These are phyloP conservation scores for Drosophila mulleri DNA, from an alignment of 2,888 invertebrate genomes.

Conservation along the genomic window DNA sequence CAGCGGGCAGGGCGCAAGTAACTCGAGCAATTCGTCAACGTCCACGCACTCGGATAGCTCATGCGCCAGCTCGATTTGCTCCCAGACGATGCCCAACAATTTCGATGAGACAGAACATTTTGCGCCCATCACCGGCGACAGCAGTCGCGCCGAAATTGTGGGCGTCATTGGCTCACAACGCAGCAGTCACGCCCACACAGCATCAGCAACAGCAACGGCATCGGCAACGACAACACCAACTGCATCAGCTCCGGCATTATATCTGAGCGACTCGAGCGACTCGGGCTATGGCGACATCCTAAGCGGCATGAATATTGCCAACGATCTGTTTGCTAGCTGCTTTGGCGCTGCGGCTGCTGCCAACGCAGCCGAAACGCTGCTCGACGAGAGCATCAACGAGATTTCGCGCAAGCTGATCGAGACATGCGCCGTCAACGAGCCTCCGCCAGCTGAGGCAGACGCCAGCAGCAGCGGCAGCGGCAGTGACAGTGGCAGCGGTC, in stretches of 20 bases:
- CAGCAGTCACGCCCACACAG: conserved; percentile 62
- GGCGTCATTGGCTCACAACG: conserved; percentile 84
- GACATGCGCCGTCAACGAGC: conserved; percentile 82
- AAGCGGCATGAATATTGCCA: conserved; percentile 83
- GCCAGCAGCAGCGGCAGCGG: conserved; percentile 17
- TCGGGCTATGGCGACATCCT: conserved; percentile 84
- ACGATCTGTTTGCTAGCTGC: conserved; percentile 82
- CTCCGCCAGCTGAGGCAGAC: conserved; percentile 15
- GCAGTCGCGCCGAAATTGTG: conserved; percentile 81
- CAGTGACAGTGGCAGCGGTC: conserved; percentile 19
- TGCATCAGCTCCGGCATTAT: conserved; percentile 44
- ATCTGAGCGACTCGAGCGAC: conserved; percentile 78
- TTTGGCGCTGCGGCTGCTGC: conserved; percentile 39
- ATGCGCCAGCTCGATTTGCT: conserved; percentile 63
- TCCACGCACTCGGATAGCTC: conserved; percentile 71
- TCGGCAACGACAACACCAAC: conserved; percentile 4
- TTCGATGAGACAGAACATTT: conserved; percentile 71
- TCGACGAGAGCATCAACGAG: conserved; percentile 85
- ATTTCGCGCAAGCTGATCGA: conserved; percentile 85
- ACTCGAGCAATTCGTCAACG: conserved; percentile 64
- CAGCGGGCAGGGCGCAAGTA: conserved; percentile 69
- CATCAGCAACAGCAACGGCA: conserved; percentile 30
- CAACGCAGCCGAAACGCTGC: conserved; percentile 73
- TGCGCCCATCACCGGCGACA: conserved; percentile 76
- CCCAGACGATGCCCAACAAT: conserved; percentile 39